These are phyloP conservation scores for Pantala flavescens DNA, from an alignment of 1,140 invertebrate species.

Conservation along the genomic window DNA sequence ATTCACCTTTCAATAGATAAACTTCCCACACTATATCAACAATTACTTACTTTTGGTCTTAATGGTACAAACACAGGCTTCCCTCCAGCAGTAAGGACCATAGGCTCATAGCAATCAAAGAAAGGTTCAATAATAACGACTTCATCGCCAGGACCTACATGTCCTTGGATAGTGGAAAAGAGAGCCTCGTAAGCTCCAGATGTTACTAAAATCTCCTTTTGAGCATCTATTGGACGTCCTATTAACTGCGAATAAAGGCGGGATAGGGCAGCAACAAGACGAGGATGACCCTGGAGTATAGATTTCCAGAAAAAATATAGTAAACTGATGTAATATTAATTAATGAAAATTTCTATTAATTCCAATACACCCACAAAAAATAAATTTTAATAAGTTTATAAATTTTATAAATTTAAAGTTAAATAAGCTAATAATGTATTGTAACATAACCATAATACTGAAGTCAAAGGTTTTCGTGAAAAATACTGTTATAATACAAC, in stretches of 20 bases:
- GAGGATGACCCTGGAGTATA: slow-evolving; percentile 82
- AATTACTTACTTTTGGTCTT: slow-evolving; percentile 50
- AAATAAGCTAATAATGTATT: too few relatives aligned
- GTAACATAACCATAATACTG: too few relatives aligned
- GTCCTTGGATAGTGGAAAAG: slow-evolving; percentile 71
- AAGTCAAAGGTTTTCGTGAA: too few relatives aligned
- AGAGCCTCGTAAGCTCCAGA: slow-evolving; percentile 89
- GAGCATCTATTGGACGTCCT: slow-evolving; percentile 60
- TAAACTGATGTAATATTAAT: too few relatives aligned
- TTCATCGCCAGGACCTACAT: slow-evolving; percentile 75
- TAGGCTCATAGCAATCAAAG: slow-evolving; percentile 96
- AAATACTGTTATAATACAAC: too few relatives aligned
- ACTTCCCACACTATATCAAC: too few relatives aligned
- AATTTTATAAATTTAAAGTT: too few relatives aligned
- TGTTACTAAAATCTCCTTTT: slow-evolving; percentile 78
- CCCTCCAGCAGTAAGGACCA: slow-evolving; percentile 81
- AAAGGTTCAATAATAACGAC: slow-evolving; percentile 97
- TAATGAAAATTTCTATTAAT: too few relatives aligned
- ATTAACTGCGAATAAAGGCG: slow-evolving; percentile 77
- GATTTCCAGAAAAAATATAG: slow-evolving; percentile 21
- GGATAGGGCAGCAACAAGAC: slow-evolving; percentile 71
- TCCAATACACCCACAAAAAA: too few relatives aligned
- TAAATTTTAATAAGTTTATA: too few relatives aligned
- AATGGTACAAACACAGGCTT: slow-evolving; percentile 79
- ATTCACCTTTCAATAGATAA: too few relatives aligned